A percentile compares a stretch with the other conserved stretches of the same genome.
phyloP scores from a whole-genome alignment of 2,888 invertebrate genomes.

The Lacanobia oleracea region DNA sequence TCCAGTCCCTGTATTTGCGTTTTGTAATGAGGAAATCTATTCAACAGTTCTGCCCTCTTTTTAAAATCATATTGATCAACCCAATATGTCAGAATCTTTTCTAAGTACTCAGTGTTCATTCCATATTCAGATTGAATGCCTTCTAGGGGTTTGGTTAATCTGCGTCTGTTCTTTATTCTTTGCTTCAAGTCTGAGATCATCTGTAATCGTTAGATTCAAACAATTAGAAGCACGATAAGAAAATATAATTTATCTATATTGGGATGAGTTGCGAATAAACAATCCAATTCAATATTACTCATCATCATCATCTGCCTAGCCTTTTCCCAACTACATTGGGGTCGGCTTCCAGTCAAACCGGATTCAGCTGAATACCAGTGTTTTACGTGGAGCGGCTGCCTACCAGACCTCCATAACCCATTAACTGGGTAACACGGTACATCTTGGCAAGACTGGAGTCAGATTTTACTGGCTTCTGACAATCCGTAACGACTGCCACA shows the following conservation, averaged over 20 bases:
- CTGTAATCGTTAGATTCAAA: slow-evolving; percentile 69
- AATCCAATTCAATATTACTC: not conserved
- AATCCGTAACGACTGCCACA: too few species aligned
- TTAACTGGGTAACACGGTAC: too few species aligned
- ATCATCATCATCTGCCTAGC: too few species aligned
- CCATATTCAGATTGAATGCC: slow-evolving; percentile 95
- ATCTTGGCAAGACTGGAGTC: too few species aligned
- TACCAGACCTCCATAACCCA: too few species aligned
- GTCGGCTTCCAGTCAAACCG: too few species aligned
- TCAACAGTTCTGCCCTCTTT: slow-evolving; percentile 92
- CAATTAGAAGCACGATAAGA: not conserved
- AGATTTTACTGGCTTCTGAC: too few species aligned
- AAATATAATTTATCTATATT: not conserved
- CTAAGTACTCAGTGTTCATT: slow-evolving; percentile 93
- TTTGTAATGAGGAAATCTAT: slow-evolving; percentile 93
- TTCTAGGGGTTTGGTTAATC: slow-evolving; percentile 91
- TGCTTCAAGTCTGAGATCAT: slow-evolving; percentile 91
- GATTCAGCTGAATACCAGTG: too few species aligned
- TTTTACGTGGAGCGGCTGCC: too few species aligned
- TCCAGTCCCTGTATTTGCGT: slow-evolving; percentile 94
- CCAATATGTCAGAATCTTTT: slow-evolving; percentile 94
- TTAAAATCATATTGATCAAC: slow-evolving; percentile 92
- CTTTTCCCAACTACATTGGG: too few species aligned
- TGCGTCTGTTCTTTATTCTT: slow-evolving; percentile 89
- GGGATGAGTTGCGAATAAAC: not conserved